phyloP scores from a whole-genome alignment of 2,797 vertebrate species.

The Melopsittacus undulatus region DNA sequence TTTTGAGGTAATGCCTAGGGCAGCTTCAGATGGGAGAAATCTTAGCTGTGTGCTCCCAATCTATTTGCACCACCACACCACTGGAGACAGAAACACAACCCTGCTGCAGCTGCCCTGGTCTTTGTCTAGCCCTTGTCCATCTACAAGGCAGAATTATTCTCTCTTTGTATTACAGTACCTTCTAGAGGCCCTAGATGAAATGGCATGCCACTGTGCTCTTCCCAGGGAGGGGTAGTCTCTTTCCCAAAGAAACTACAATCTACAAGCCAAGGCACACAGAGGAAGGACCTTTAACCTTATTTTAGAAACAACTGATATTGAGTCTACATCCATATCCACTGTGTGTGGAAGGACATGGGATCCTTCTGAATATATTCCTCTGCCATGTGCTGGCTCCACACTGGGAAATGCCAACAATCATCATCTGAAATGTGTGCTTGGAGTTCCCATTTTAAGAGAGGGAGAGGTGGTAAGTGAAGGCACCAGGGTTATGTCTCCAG shows the following conservation, averaged over 20 bases:
- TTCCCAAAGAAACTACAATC: background rate
- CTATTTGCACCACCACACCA: background rate
- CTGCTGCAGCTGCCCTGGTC: background rate
- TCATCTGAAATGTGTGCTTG: background rate
- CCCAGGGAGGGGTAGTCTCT: background rate
- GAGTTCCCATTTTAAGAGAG: background rate
- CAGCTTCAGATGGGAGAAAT: constrained; percentile 6
- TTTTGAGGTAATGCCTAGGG: constrained; percentile 40
- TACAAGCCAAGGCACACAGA: background rate
- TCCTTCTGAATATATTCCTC: background rate
- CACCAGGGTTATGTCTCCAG: background rate
- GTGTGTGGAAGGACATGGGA: background rate
- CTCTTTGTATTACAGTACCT: constrained; percentile 51
- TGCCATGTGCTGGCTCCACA: background rate
- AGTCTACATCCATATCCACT: background rate
- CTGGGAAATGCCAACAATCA: background rate
- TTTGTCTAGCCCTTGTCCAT: background rate
- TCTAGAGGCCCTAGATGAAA: constrained; percentile 23
- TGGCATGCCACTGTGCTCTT: background rate
- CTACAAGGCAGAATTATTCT: background rate
- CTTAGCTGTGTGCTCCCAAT: background rate
- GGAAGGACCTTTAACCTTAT: background rate
- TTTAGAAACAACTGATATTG: background rate
- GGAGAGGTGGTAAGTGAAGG: accelerated
- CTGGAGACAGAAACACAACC: background rate